phyloP scores from a whole-genome alignment of 2,113 vertebrate species.

The Dendropsophus ebraccatus region DNA sequence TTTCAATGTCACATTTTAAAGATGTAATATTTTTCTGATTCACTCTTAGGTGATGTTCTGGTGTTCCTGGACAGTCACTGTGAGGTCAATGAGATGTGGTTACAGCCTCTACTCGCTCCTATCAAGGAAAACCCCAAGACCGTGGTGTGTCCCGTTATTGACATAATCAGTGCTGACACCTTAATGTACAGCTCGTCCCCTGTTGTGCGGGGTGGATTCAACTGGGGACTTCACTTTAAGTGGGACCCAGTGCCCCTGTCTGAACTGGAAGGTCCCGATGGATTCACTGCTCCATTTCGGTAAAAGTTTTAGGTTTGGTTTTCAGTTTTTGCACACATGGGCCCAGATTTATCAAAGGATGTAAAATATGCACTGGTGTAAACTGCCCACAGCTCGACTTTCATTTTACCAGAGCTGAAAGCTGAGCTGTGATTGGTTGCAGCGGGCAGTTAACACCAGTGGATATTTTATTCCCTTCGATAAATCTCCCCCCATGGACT shows the following conservation, averaged over 20 bases:
- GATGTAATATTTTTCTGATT: neutral
- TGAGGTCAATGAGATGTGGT: constrained; percentile 90
- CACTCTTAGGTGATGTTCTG: constrained; percentile 84
- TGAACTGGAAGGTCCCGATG: constrained; percentile 79
- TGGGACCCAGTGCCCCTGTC: constrained; percentile 92
- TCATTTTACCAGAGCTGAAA: no score
- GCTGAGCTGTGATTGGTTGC: no score
- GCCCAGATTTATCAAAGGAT: no score
- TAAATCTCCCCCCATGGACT: no score
- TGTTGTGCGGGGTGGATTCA: constrained; percentile 92
- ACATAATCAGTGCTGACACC: constrained; percentile 96
- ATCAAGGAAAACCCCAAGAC: constrained; percentile 77
- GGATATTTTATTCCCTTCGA: no score
- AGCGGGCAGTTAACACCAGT: no score
- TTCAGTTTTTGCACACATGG: neutral
- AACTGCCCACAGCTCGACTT: no score
- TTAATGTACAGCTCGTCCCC: constrained; percentile 92
- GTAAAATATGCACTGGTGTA: no score
- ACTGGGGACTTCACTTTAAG: constrained; percentile 99
- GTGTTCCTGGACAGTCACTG: constrained; percentile 98
- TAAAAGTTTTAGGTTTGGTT: constrained; percentile 64
- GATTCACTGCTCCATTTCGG: constrained; percentile 84
- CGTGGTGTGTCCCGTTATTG: constrained; percentile 94
- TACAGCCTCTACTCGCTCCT: constrained; percentile 85
- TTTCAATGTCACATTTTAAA: neutral